A percentile compares a stretch with the other conserved stretches of the same genome.
These are phyloP conservation scores for Ptychochromis oligacanthus DNA, from an alignment of 2,113 vertebrate species.

Conservation along the genomic window DNA sequence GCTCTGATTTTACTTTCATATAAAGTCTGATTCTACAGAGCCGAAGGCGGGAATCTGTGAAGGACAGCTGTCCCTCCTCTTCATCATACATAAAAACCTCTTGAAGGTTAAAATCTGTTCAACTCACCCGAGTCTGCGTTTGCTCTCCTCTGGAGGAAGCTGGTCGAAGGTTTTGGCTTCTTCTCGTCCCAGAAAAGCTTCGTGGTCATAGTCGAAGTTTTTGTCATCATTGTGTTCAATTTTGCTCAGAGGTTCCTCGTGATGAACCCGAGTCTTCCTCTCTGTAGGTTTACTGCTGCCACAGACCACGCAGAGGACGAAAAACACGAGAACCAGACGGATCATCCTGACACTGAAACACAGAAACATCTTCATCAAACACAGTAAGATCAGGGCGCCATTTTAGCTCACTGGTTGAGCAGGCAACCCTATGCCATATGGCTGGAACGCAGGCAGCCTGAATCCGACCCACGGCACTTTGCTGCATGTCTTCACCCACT, in stretches of 20 bases:
- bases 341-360: slow-evolving; percentile 67
- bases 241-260: slow-evolving; percentile 84
- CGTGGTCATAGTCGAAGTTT: slow-evolving; percentile 91
- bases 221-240: slow-evolving; percentile 85
- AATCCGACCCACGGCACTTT: too few species aligned
- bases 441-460: too few species aligned
- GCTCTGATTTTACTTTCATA: too few species aligned
- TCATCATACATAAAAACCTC: not conserved
- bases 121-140: slow-evolving; percentile 88
- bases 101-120: not conserved
- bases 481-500: too few species aligned
- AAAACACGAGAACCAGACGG: slow-evolving; percentile 79
- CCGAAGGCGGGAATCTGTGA: not conserved
- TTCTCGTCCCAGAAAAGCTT: slow-evolving; percentile 89
- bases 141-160: slow-evolving; percentile 91
- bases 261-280: slow-evolving; percentile 86
- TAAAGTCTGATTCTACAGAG: not conserved
- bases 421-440: too few species aligned
- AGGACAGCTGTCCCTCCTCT: not conserved
- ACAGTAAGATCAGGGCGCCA: too few species aligned
- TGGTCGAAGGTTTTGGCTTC: slow-evolving; percentile 90
- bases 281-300: slow-evolving; percentile 88
- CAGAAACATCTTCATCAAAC: not conserved
- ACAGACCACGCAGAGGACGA: slow-evolving; percentile 81
- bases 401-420: too few species aligned